Percentiles rank a stretch among this genome's conserved stretches.
Conservation (phyloP, 2,113 vertebrate genomes). For the Zonotrichia leucophrys region DNA sequence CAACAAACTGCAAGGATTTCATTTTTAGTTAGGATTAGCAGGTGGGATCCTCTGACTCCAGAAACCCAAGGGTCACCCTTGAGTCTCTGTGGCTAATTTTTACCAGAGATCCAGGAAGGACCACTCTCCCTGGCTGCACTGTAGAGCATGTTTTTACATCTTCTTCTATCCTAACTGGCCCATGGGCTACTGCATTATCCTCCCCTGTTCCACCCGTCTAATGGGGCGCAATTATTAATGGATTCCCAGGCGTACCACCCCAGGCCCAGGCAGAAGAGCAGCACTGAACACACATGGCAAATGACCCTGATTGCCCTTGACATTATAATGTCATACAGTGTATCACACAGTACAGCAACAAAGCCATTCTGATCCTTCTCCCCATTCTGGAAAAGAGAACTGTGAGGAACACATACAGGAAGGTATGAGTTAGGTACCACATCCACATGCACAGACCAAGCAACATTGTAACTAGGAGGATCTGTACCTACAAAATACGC, state of each 20-base stretch:
- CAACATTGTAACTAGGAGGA: background rate
- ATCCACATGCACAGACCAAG: background rate
- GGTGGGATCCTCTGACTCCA: rapidly evolving
- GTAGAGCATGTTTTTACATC: background rate
- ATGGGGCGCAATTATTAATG: background rate
- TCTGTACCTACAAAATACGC: background rate
- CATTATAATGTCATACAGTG: background rate
- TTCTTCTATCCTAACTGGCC: background rate
- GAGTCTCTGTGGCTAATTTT: background rate
- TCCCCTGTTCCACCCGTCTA: background rate
- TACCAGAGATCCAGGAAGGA: background rate
- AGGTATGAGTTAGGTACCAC: background rate
- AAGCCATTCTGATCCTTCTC: background rate
- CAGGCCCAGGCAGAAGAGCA: background rate
- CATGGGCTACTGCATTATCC: background rate
- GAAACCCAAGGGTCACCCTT: background rate
- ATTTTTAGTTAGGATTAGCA: background rate
- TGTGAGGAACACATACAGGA: background rate
- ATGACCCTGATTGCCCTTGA: background rate
- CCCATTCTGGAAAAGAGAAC: background rate
- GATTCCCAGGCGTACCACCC: background rate
- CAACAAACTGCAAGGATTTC: background rate
- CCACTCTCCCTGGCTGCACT: background rate
- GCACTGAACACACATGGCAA: background rate
- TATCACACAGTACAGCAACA: background rate